phyloP scores from a whole-genome alignment of 2,797 vertebrate species.

The Trichosurus vulpecula region DNA sequence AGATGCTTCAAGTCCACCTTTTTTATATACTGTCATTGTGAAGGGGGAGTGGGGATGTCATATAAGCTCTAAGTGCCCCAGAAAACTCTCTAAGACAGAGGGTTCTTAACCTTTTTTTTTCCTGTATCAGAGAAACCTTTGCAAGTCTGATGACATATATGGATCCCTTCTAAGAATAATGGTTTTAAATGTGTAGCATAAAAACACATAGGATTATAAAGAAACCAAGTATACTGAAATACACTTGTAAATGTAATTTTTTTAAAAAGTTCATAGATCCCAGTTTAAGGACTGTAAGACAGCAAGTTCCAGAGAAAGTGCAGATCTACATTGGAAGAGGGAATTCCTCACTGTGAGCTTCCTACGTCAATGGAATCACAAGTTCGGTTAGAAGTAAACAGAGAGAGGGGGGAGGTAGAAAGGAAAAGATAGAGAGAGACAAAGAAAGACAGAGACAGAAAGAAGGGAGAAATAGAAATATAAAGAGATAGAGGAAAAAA shows the following conservation, averaged over 20 bases:
- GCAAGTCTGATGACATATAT: background rate
- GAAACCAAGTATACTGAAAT: background rate
- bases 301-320: background rate
- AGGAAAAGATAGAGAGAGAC: too few species aligned
- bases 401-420: too few species aligned
- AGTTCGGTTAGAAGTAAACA: background rate
- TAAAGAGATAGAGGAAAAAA: background rate
- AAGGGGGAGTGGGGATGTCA: background rate
- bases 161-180: background rate
- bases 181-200: background rate
- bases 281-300: background rate
- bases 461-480: background rate
- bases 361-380: background rate
- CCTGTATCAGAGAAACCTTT: background rate
- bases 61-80: background rate
- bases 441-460: background rate
- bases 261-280: background rate
- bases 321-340: background rate
- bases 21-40: background rate
- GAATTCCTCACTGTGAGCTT: background rate
- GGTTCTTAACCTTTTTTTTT: background rate
- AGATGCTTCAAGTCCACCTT: background rate
- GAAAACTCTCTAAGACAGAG: background rate
- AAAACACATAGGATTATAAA: background rate
- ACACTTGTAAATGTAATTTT: background rate